These are phyloP conservation scores for Sanderia malayensis DNA, from an alignment of 30 jellyfish, hydroid and myxozoan species.

Conservation along the genomic window DNA sequence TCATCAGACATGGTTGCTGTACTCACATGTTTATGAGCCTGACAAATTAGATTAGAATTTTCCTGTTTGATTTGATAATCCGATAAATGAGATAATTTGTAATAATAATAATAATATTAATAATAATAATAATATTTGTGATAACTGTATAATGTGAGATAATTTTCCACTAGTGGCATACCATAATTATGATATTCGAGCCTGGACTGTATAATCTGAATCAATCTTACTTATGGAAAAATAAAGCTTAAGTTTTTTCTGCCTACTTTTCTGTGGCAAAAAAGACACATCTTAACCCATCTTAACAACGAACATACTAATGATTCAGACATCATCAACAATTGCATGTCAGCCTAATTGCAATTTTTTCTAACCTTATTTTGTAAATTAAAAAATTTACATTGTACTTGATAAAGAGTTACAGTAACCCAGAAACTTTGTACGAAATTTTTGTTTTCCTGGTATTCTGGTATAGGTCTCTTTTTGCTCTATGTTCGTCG, in stretches of 20 bases:
- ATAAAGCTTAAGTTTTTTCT: no score
- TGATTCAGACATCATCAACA: no score
- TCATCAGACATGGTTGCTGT: neutral
- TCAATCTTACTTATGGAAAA: no score
- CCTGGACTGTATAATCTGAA: neutral
- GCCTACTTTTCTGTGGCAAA: no score
- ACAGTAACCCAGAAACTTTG: neutral
- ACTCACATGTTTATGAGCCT: constrained; percentile 1
- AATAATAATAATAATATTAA: no score
- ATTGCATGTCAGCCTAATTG: neutral
- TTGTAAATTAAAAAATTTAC: neutral
- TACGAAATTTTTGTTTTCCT: neutral
- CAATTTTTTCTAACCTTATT: neutral
- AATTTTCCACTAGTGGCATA: neutral
- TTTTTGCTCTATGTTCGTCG: neutral
- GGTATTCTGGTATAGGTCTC: neutral
- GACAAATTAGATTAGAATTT: neutral
- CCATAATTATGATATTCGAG: neutral
- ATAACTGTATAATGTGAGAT: neutral
- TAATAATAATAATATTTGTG: neutral
- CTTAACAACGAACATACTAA: no score
- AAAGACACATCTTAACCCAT: no score
- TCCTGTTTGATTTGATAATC: neutral
- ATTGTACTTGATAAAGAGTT: neutral
- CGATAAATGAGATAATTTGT: neutral